Evolutionary conservation across 2,888 invertebrate genomes (phyloP), one percentile per base, ranked within the genome.

Genomic region (Dicyrtoma fusca): DNA sequence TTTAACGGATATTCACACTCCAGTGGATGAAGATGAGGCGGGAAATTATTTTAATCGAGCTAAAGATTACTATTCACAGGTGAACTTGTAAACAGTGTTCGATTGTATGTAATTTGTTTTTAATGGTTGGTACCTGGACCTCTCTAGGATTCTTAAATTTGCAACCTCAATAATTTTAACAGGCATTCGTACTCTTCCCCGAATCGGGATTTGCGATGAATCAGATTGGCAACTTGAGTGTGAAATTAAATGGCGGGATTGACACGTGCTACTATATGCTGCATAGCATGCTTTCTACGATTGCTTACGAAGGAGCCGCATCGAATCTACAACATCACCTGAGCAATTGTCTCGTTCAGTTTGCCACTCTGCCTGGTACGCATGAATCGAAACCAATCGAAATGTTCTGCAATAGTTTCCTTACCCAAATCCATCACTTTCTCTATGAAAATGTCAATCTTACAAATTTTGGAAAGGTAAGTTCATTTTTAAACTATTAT

Each of bases 181-280:
- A 79, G 74, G 79, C 79, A 1, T 79, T 74, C 64, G 63, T 77
- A 11, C 45, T 79, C 13, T 68, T 74, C 49, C 79, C 77, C 0
- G 73, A 74, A 21, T 73, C 74, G 62, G 79, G 79, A 10, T 61
- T 79, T 17, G 74, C 78, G 11, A 74, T 69, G 42, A 79, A 79
- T 72, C 79, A 79, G 53, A 74, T 79, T 25, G 79, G 78, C 23
- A 79, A 79, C 70, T 55, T 79, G 23, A 75, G 61, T 61, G 71
- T 72, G 19, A 76, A 76, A n/a, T n/a, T 69, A 0, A 71, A 74
- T 34, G 71, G 51, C 3, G 77, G 78, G 14, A 49, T 79, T 44
- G 76, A 78, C 61, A 72, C 78, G 11, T 71, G 72, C 0, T 79
- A 78, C 25, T 78, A 79, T 51, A 76, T 79, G 59, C 45, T 79